phyloP scores from a whole-genome alignment of 2,113 vertebrate genomes.

The Meriones unguiculatus region DNA sequence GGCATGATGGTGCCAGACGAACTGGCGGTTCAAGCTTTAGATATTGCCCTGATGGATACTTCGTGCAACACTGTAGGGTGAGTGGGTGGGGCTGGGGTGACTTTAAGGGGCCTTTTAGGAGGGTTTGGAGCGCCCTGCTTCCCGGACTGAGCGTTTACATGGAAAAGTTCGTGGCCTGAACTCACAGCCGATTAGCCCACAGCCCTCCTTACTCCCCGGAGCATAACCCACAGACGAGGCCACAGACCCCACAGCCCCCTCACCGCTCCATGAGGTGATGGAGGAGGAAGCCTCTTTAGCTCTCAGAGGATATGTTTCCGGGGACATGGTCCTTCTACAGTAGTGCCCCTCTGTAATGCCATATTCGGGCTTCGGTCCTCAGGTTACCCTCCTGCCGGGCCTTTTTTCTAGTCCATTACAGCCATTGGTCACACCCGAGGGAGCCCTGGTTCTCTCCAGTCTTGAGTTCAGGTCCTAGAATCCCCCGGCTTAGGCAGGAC shows the following conservation, averaged over 20 bases:
- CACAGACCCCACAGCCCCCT: not conserved
- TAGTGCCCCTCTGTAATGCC: not conserved
- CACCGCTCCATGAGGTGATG: not conserved
- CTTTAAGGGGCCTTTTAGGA: not conserved
- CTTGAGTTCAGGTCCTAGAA: not conserved
- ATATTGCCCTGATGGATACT: constrained; percentile 90
- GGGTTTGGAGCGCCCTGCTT: not conserved
- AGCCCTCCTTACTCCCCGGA: not conserved
- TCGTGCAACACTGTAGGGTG: constrained; percentile 88
- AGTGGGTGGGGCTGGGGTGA: not conserved
- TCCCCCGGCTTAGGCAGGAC: not conserved
- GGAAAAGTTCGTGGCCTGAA: not conserved
- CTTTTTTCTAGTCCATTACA: not conserved
- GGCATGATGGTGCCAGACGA: constrained; percentile 92
- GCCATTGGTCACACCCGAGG: not conserved
- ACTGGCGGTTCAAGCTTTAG: constrained; percentile 92
- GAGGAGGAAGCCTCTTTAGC: not conserved
- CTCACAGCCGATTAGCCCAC: not conserved
- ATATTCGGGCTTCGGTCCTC: not conserved
- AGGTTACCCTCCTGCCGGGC: not conserved
- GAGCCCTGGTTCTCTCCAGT: not conserved
- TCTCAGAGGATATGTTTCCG: not conserved
- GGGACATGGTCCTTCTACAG: not conserved
- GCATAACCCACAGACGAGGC: not conserved
- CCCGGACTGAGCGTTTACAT: not conserved